Base-by-base conservation (phyloP, 2,797 vertebrate genomes). In the Chrosomus eos region DNA sequence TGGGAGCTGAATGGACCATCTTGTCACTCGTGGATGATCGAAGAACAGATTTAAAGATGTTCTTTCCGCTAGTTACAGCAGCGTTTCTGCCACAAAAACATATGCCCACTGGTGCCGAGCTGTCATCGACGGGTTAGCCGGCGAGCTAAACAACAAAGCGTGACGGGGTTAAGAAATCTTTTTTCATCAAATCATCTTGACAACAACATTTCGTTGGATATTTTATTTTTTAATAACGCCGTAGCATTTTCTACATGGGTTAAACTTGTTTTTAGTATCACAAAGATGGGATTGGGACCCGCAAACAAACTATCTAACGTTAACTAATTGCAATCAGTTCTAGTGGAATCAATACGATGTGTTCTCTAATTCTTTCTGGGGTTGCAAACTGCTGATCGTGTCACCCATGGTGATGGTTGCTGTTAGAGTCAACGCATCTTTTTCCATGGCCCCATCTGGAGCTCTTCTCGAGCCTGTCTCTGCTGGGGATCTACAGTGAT, bases 401-500 rank as follows among this genome's bases (percentile, higher is more conserved):
- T 38, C 68, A 26, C 60, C 23, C 51, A 62, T 60, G 21, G 85
- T 82, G 84, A 75, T 76, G 84, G 79, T 85, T 79, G 53, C 83
- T 62, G 48, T 66, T 62, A 53, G 77, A 62, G 76, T 64, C 38
- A 13, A 62, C 72, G 40, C 83, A 73, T 80, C 38, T 72, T 72
- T 28, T 66, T 13, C 55, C 76, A 79, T 64, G 67, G 67, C 68
- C 7, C 68, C 83, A 38, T 73, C 83, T 72, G 76, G 53, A 73
- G 76, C 68, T 73, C 33, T 18, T 28, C 28, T 79, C 3, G 76
- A 73, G 68, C 76, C 76, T 28, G 83, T 85, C 53, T 85, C 83
- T 73, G 83, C 76, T 80, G 83, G 83, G 90, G 94, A 95, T 95
- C 43, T 60, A 19, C 40, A 53, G 67, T 76, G 67, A 80, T 58